These are phyloP conservation scores for Arion vulgaris DNA, from an alignment of 1,140 invertebrate species.

Conservation along the genomic window DNA sequence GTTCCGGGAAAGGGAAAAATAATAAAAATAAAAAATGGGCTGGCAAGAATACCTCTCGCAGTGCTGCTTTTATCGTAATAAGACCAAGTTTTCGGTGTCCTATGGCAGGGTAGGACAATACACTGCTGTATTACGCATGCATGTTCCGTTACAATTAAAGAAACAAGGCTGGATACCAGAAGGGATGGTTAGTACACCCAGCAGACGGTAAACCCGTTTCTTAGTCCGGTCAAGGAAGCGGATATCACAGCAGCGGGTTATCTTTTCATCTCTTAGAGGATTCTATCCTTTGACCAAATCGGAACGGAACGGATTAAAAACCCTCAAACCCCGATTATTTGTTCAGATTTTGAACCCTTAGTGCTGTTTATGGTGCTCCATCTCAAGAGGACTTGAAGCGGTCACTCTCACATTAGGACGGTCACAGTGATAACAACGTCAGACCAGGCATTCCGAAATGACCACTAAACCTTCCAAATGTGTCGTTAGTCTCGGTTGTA, in stretches of 20 bases:
- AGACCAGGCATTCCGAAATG: slow-evolving; percentile 1
- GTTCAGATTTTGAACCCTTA: background rate
- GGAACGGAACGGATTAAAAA: slow-evolving; percentile 8
- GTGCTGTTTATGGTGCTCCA: slow-evolving; percentile 11
- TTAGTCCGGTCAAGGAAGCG: background rate
- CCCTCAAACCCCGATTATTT: slow-evolving; percentile 1
- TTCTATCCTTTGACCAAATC: background rate
- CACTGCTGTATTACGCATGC: background rate
- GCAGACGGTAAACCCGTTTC: background rate
- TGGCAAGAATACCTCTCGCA: background rate
- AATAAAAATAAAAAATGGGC: background rate
- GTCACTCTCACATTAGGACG: background rate
- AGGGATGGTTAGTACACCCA: background rate
- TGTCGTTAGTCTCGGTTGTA: background rate
- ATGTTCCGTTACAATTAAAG: background rate
- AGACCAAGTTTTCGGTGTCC: background rate
- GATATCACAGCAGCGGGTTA: background rate
- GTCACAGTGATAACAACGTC: background rate
- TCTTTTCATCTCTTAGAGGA: background rate
- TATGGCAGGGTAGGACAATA: background rate
- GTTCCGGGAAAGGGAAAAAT: background rate
- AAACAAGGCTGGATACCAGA: background rate
- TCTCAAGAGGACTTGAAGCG: background rate
- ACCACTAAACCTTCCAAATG: slow-evolving; percentile 1
- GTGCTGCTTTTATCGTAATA: slow-evolving; percentile 10